Evolutionary conservation across 2,113 vertebrate genomes (phyloP).

Genomic region (Spea bombifrons): DNA sequence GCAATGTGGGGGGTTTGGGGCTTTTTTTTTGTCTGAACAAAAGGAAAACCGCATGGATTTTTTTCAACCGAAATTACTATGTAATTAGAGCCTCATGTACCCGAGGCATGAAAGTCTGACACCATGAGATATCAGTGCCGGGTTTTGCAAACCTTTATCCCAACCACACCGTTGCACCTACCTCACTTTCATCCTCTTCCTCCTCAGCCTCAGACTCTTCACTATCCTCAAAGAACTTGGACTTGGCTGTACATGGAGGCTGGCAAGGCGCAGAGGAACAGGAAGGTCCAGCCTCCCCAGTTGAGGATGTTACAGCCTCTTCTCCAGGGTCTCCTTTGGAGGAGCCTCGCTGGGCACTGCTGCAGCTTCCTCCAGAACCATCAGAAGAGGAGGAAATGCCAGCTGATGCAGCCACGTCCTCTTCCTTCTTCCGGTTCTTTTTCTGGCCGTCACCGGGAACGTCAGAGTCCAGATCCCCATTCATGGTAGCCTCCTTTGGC

Average conservation of each 20-base stretch:
- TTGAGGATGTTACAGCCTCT: conserved; percentile 70
- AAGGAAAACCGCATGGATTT: too few species aligned
- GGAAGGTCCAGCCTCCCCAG: conserved; percentile 88
- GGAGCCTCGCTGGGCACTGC: conserved; percentile 59
- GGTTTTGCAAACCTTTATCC: too few species aligned
- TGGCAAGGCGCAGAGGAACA: conserved; percentile 86
- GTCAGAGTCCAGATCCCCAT: conserved; percentile 79
- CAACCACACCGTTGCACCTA: conserved; percentile 36
- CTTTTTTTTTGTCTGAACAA: too few species aligned
- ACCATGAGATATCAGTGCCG: too few species aligned
- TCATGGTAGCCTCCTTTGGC: conserved; percentile 66
- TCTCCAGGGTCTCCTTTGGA: conserved; percentile 65
- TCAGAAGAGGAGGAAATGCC: conserved; percentile 70
- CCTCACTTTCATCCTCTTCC: conserved; percentile 79
- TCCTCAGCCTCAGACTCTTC: conserved; percentile 92
- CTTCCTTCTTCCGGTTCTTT: conserved; percentile 65
- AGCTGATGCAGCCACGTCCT: conserved; percentile 52
- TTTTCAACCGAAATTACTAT: too few species aligned
- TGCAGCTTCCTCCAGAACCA: conserved; percentile 58
- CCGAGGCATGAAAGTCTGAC: too few species aligned
- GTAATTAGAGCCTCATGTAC: too few species aligned
- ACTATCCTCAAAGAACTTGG: conserved; percentile 97
- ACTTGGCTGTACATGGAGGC: conserved; percentile 79
- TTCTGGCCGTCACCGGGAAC: conserved; percentile 63
- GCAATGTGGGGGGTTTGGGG: too few species aligned